phyloP scores from a whole-genome alignment of 2,888 invertebrate genomes.

The Branchipolynoe longqiensis region DNA sequence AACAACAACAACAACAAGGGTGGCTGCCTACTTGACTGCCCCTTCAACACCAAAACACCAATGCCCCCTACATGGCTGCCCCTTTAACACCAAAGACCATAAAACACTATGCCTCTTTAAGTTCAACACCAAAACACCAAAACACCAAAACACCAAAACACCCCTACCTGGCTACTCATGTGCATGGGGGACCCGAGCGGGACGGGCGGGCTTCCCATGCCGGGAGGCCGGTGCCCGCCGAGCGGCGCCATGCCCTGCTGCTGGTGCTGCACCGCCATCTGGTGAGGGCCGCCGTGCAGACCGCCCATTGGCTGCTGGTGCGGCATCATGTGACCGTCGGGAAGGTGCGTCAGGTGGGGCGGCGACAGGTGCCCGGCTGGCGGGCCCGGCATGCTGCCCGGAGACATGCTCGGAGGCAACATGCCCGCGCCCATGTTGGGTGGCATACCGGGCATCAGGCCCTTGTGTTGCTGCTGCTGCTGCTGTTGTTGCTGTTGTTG shows the following conservation, averaged over 20 bases:
- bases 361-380: conserved; percentile 49
- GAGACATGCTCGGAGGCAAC: conserved; percentile 46
- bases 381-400: conserved; percentile 57
- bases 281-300: conserved; percentile 44
- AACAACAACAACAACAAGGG: no score
- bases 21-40: no score
- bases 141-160: no score
- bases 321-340: conserved; percentile 53
- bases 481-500: conserved; percentile 33
- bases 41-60: no score
- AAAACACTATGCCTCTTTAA: no score
- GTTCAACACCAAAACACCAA: no score
- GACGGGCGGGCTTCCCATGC: conserved; percentile 49
- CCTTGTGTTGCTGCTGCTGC: not conserved
- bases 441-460: conserved; percentile 36
- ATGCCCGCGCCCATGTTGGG: conserved; percentile 40
- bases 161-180: conserved; percentile 52
- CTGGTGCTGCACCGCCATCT: conserved; percentile 44
- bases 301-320: conserved; percentile 50
- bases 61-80: no score
- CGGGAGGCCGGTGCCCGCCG: conserved; percentile 32
- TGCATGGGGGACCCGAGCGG: conserved; percentile 34
- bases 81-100: no score
- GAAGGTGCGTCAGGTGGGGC: conserved; percentile 48
- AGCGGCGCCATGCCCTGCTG: conserved; percentile 6